Evolutionary conservation across 1,140 invertebrate species (phyloP).

Genomic region (Orchestia grillus): DNA sequence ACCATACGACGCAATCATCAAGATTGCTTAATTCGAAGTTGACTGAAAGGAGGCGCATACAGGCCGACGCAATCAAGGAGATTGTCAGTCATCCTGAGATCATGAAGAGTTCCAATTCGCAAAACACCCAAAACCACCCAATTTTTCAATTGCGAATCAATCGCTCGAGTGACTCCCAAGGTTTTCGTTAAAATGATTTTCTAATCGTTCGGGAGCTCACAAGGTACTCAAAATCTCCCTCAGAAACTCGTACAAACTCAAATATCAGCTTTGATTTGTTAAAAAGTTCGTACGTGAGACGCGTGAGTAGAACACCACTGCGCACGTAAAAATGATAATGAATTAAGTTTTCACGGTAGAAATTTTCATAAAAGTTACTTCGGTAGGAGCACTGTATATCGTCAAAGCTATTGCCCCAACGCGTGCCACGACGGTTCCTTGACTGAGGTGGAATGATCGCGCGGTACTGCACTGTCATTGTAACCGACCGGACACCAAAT

Average conservation of each 20-base stretch:
- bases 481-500: too few species aligned
- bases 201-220: not conserved
- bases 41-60: not conserved
- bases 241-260: not conserved
- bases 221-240: not conserved
- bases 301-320: not conserved
- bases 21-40: not conserved
- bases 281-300: not conserved
- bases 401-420: too few species aligned
- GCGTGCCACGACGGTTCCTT: too few species aligned
- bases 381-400: not conserved
- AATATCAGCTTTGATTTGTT: not conserved
- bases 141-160: not conserved
- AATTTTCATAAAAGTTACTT: not conserved
- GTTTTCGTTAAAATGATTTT: not conserved
- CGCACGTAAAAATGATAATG: not conserved
- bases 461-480: too few species aligned
- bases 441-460: too few species aligned
- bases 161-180: not conserved
- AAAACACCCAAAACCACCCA: not conserved
- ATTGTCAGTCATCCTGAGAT: not conserved
- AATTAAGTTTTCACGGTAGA: not conserved
- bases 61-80: not conserved
- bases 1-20: not conserved
- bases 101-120: not conserved